Evolutionary conservation across 1,140 invertebrate genomes (phyloP), one percentile per base, ranked within the genome.

Genomic region (Camponotus pennsylvanicus): DNA sequence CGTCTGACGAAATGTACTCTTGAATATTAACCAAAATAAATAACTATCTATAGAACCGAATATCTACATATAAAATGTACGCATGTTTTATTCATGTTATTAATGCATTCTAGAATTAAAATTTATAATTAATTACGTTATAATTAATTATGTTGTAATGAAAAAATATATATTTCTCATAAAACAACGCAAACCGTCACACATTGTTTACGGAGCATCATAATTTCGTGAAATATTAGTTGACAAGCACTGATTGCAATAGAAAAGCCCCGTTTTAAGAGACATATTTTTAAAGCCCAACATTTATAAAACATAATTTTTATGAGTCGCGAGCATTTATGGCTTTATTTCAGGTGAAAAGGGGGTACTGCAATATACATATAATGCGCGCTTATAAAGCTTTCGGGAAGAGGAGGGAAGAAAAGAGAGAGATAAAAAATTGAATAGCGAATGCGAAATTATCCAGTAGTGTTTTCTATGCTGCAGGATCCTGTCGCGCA

Each of bases 1-100:
- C 2, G 13, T 49, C 6, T 34, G 21, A 75, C 27, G 13, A n/a
- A 52, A 66, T 27, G 27, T 27, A 21, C 21, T 59, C 13, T 57
- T 52, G 37, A 18, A 78, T 66, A 34, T 64, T 64, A n/a, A 27
- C 7, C 37, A n/a, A 78, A 67, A 79, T 37, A 79, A 79, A 52
- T 52, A 21, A 18, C 21, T 27, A 55, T 15, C 18, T 32, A 11
- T 11, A n/a, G n/a, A 45, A 18, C 7, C 40, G 8, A 80, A 34
- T 67, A 9, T 15, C 11, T 49, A 52, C 9, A 3, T 21, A 6
- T 3, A 27, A 11, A 55, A 69, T 69, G 55, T 9, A 67, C 2
- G 6, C 9, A 6, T 27, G 8, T 66, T 4, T 52, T 52, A 77
- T 52, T 37, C 13, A 67, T 0, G 1, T 55, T 52, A 69, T 79